Base-by-base conservation (phyloP, 2,888 invertebrate species). In the Graphium colonna region DNA sequence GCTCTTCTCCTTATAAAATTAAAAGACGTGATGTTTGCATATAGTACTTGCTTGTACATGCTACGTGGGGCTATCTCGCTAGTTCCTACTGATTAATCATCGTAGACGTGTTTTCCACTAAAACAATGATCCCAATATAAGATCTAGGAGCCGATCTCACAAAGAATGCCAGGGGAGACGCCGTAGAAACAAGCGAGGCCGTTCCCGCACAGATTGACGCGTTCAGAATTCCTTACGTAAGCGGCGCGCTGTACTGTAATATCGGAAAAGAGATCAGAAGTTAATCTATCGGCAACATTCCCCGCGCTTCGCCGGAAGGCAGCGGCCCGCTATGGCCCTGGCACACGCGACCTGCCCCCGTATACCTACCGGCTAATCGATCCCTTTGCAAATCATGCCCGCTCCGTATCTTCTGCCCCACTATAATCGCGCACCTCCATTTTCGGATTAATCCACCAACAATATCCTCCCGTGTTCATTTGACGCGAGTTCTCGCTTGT, bases 221-320 rank as follows among this genome's bases (percentile, higher is more conserved):
- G 82, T 79, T 82, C 83, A 82, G 82, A 85, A 86, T 87, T 85
- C 82, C 85, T n/a, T 84, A 83, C 80, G 84, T 83, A 87, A 84
- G 80, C n/a, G n/a, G n/a, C n/a, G n/a, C 79, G 75, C 71, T 78
- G 71, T 73, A 82, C 82, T 81, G 82, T 87, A 85, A 87, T 88
- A 88, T 88, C 87, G 85, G 84, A 82, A 87, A 88, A 86, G 87
- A 88, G 87, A 88, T 87, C 88, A 88, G 87, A 86, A 88, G 87
- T 88, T 88, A 88, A 88, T 88, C 87, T 88, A 88, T 87, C 84
- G 86, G 86, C 85, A 88, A 87, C 86, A 87, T 87, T 87, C 84
- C 81, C 80, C 77, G 86, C 82, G 83, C 85, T 86, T 82, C 78
- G 85, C 86, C 87, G 88, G 87, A 87, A 88, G 87, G 86, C 85